Percentiles rank a stretch among this genome's conserved stretches.
Evolutionary conservation across 2,797 vertebrate genomes (phyloP).

Genomic region (Rallus crepitans): DNA sequence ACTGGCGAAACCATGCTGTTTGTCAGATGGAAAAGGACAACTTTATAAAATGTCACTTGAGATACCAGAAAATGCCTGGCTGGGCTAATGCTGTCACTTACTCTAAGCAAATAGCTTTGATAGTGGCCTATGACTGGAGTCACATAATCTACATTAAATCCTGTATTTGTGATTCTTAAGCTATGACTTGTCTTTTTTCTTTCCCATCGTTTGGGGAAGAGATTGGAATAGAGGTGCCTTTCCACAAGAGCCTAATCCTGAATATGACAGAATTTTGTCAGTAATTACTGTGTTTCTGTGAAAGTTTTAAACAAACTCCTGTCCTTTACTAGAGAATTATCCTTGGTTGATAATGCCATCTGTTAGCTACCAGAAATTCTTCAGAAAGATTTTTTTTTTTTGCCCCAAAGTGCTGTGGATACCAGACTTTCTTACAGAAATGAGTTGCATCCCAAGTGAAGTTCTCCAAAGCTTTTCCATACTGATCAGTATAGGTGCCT

Average conservation of each 20-base stretch:
- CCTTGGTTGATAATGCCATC: background rate
- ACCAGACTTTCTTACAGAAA: background rate
- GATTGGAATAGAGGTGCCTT: background rate
- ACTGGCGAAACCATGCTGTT: background rate
- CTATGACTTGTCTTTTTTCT: background rate
- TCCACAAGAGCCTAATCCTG: background rate
- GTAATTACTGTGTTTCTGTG: background rate
- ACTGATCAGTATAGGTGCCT: background rate
- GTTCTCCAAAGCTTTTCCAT: background rate
- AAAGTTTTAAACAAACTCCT: background rate
- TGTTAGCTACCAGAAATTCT: background rate
- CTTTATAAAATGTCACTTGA: background rate
- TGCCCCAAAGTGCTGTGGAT: background rate
- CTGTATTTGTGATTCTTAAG: background rate
- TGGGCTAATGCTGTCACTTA: background rate
- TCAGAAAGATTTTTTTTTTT: background rate
- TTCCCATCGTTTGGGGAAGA: background rate
- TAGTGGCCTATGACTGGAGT: background rate
- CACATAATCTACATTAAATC: background rate
- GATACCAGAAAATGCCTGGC: background rate
- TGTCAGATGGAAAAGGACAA: background rate
- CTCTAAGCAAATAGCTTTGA: background rate
- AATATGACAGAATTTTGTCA: background rate
- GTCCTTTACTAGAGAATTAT: background rate
- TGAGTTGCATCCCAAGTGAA: background rate